Conservation (phyloP, 35 echinoderm and acorn worm species). For the Ophiothrix spiculata region DNA sequence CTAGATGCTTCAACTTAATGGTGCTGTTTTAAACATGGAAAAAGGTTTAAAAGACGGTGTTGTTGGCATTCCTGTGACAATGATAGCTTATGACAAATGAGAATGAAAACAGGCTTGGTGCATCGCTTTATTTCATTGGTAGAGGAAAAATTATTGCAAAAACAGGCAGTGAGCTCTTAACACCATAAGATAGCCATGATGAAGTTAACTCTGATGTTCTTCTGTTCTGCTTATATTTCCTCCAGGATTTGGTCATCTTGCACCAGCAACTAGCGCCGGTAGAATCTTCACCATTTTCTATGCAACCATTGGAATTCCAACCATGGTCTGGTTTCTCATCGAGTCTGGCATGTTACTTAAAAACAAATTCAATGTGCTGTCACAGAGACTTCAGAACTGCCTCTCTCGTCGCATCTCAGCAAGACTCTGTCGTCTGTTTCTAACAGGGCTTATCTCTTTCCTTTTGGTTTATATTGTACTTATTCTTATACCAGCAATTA, state of each 20-base stretch:
- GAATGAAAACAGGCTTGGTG: no score
- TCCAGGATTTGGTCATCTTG: background rate
- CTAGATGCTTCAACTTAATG: no score
- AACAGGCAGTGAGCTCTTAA: no score
- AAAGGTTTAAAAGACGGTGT: no score
- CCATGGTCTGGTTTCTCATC: background rate
- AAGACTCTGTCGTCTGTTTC: background rate
- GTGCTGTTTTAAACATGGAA: no score
- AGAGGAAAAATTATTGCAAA: no score
- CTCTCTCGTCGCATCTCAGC: background rate
- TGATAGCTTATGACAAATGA: no score
- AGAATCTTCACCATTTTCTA: background rate
- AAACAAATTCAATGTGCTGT: background rate
- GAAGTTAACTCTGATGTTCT: no score
- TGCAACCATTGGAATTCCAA: background rate
- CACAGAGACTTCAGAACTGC: background rate
- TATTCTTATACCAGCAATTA: conserved; percentile 14
- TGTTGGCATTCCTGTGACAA: no score
- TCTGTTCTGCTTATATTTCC: background rate
- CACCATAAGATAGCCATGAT: no score
- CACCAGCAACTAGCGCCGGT: background rate
- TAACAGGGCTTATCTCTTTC: background rate
- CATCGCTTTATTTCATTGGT: no score
- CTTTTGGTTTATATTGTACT: background rate
- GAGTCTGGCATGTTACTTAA: background rate